Percentiles rank a stretch among this genome's conserved stretches.
These are phyloP conservation scores for Pristiophorus japonicus DNA, from an alignment of 2,113 vertebrate species.

Conservation along the genomic window DNA sequence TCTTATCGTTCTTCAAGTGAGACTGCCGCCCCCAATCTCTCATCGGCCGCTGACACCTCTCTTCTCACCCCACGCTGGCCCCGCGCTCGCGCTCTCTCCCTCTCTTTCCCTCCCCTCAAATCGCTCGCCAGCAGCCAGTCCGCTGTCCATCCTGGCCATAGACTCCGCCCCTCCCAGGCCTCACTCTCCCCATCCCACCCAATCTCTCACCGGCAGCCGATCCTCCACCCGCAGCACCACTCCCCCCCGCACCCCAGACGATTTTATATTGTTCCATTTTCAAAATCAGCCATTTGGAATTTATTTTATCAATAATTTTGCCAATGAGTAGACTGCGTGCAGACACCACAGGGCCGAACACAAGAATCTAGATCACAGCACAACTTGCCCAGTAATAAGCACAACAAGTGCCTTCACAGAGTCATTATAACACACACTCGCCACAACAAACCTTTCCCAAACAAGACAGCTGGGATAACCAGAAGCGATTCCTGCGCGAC, in stretches of 20 bases:
- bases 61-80: too few relatives aligned
- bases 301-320: too few relatives aligned
- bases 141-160: background rate
- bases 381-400: background rate
- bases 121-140: background rate
- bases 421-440: background rate
- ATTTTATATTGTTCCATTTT: background rate
- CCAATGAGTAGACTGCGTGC: background rate
- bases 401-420: background rate
- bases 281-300: too few relatives aligned
- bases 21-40: background rate
- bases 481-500: constrained; percentile 88
- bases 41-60: background rate
- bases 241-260: background rate
- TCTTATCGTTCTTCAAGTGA: too few relatives aligned
- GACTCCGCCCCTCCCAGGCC: background rate
- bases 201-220: background rate
- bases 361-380: background rate
- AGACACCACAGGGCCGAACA: background rate
- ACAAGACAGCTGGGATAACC: constrained; percentile 95
- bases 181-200: background rate
- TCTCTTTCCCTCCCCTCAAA: background rate
- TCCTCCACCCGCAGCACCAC: background rate
- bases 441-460: constrained; percentile 74
- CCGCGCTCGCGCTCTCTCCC: too few relatives aligned